Evolutionary conservation across 2,113 vertebrate species (phyloP).

Genomic region (Neogale vison): DNA sequence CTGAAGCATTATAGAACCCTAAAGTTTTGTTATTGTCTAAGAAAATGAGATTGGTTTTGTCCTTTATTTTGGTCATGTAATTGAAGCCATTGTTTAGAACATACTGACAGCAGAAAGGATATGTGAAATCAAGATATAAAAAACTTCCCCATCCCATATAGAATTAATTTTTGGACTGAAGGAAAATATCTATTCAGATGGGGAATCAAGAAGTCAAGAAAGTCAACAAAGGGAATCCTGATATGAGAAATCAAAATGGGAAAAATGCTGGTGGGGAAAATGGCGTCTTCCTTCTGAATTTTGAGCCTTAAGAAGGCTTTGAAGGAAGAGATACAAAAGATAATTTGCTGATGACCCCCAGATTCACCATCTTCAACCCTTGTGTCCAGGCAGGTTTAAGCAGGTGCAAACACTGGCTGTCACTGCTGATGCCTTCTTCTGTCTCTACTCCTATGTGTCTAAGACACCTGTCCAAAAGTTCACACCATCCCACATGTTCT

Average conservation of each 20-base stretch:
- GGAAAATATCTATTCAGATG: not conserved
- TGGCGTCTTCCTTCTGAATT: not conserved
- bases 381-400: conserved; percentile 91
- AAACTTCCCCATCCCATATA: not conserved
- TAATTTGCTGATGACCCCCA: not conserved
- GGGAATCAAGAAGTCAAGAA: not conserved
- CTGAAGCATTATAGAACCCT: not conserved
- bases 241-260: not conserved
- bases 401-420: conserved; percentile 92
- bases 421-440: conserved; percentile 93
- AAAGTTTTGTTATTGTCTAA: not conserved
- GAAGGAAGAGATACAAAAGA: not conserved
- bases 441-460: conserved; percentile 93
- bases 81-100: not conserved
- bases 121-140: not conserved
- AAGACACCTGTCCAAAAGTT: conserved; percentile 92
- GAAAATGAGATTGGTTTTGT: conserved; percentile 10
- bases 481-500: conserved; percentile 84
- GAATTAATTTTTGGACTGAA: not conserved
- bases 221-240: not conserved
- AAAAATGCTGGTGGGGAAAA: not conserved
- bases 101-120: not conserved
- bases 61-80: not conserved
- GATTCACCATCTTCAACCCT: conserved; percentile 1
- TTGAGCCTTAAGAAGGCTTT: not conserved